A percentile compares a stretch with the other conserved stretches of the same genome.
These are phyloP conservation scores for Ephialtes manifestator DNA, from an alignment of 2,888 invertebrate genomes.

Conservation along the genomic window DNA sequence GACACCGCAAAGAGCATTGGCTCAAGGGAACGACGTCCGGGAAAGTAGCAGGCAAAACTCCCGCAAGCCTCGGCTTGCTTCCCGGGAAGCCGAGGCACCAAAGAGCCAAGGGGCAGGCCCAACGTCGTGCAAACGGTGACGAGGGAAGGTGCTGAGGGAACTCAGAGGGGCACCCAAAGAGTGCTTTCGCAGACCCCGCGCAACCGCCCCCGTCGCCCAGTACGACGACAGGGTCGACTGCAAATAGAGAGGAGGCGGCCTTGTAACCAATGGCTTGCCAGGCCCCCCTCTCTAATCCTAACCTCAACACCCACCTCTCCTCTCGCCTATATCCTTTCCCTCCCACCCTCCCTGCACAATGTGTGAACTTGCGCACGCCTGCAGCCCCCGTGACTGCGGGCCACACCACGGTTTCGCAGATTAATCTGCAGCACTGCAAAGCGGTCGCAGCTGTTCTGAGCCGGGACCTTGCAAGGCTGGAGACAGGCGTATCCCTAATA, in stretches of 20 bases:
- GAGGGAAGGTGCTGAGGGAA: not conserved
- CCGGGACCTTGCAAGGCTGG: too few species aligned
- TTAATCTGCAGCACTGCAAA: conserved; percentile 59
- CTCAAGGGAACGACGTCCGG: not conserved
- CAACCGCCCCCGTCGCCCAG: too few species aligned
- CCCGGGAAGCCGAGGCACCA: not conserved
- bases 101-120: not conserved
- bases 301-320: too few species aligned
- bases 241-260: too few species aligned
- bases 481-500: too few species aligned
- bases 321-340: not conserved
- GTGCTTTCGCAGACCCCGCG: not conserved
- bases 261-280: too few species aligned
- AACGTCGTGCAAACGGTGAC: not conserved
- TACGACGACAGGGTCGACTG: too few species aligned
- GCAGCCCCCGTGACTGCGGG: not conserved
- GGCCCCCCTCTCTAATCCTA: too few species aligned
- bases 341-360: not conserved
- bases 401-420: conserved; percentile 39
- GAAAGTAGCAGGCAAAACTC: not conserved
- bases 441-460: conserved; percentile 53
- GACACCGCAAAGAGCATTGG: too few species aligned
- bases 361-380: not conserved
- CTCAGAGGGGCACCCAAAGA: not conserved
- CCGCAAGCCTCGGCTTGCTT: not conserved